A percentile compares a stretch with the other conserved stretches of the same genome.
Evolutionary conservation across 2,888 invertebrate genomes (phyloP).

Genomic region (Phorcus lineatus): DNA sequence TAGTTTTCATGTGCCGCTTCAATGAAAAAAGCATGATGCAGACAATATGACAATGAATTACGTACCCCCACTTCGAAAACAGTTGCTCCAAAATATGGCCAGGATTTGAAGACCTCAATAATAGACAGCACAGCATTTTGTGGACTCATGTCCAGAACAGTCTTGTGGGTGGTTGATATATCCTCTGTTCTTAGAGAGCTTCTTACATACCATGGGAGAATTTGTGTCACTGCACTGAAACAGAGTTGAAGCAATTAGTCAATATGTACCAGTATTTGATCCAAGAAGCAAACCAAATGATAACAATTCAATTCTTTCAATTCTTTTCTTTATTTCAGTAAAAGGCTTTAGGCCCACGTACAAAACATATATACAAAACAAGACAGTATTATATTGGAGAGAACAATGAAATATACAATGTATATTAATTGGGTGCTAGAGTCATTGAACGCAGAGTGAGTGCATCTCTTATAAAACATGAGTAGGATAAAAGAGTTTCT

Average conservation of each 20-base stretch:
- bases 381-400: too few species aligned
- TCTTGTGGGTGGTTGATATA: conserved; percentile 91
- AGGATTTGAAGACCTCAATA: conserved; percentile 92
- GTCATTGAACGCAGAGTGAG: too few species aligned
- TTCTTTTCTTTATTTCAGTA: too few species aligned
- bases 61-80: conserved; percentile 95
- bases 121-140: conserved; percentile 93
- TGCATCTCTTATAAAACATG: too few species aligned
- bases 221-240: conserved; percentile 71
- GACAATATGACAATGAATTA: not conserved
- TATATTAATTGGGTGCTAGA: too few species aligned
- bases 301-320: not conserved
- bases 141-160: conserved; percentile 89
- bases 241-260: not conserved
- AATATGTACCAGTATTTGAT: not conserved
- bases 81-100: conserved; percentile 94
- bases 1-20: too few species aligned
- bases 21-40: too few species aligned
- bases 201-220: conserved; percentile 89
- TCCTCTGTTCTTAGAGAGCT: conserved; percentile 87
- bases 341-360: too few species aligned
- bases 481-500: too few species aligned
- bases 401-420: too few species aligned
- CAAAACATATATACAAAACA: too few species aligned
- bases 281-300: not conserved